Base-by-base conservation (phyloP, 2,113 vertebrate genomes). In the Equus quagga region DNA sequence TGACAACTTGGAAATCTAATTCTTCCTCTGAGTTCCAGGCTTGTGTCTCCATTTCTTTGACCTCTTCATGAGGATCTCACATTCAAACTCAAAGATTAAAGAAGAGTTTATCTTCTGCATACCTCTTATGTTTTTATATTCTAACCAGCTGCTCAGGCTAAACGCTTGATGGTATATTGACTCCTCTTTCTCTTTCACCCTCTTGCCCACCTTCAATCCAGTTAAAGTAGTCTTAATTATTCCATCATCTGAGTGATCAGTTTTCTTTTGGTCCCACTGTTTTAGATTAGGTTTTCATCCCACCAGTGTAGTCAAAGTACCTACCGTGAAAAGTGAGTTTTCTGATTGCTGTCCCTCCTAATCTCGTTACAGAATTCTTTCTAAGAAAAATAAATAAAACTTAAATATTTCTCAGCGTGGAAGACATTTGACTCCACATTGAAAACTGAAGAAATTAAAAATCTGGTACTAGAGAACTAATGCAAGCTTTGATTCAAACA, bases 311-410 rank as follows among this genome's bases (percentile, higher is more conserved):
- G 64, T 67, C 12, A 64, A 28, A 70, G 26, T 56, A 64, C n/a
- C 31, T 95, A 15, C 49, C 9, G 2, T 56, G 44, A 92, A 93
- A 94, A 54, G 41, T 60, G 0, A 19, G 8, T 92, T 92, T 86
- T 85, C 51, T 76, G 60, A 14, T 65, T 65, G 44, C 21, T 94
- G 23, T 31, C 19, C 19, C 46, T 65, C 4, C 21, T 67, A 54
- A 88, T 54, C 28, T 93, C 62, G 26, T 81, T 60, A 58, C 46
- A 80, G 54, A 91, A 83, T 58, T 81, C 19, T 92, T 79, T 85
- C 62, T 84, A 78, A 93, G 72, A 91, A 87, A 94, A 96, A 72
- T 11, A 70, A 70, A 49, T 85, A 94, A 92, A 81, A 41, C 65
- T 85, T 54, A 92, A 87, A n/a, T 97, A 64, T 60, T 91, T 36